Base-by-base conservation (phyloP, 2,113 vertebrate species). In the Gorilla gorilla region DNA sequence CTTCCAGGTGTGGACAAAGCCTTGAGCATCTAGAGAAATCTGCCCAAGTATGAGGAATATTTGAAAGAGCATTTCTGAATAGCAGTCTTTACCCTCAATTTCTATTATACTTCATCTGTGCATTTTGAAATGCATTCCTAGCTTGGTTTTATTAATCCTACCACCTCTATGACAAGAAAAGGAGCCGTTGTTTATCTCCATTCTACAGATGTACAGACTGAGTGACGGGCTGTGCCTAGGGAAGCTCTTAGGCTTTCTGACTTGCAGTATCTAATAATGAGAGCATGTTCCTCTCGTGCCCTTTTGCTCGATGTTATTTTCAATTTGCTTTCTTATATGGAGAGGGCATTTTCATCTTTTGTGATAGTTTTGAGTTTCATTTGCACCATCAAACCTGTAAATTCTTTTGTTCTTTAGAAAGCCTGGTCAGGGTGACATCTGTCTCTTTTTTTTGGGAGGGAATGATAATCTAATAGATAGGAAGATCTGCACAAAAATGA, bases 351-450 rank as follows among this genome's bases (percentile, higher is more conserved):
- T 94, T 91, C 94, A 96, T 98, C 88, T 92, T 96, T 97, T 86
- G 94, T 85, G 76, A 96, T 81, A 95, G 97, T 92, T 96, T 97
- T 79, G 45, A 76, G 87, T 96, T 98, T 92, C 90, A 92, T 96
- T 96, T 96, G 85, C 35, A 90, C 83, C 22, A 59, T 50, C 91
- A 92, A 88, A 89, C 72, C 94, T 91, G 95, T 97, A 76, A 96
- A 93, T 96, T 94, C 95, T 96, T 95, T 97, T 91, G 55, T 92
- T 95, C 90, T 95, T 80, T 88, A 78, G 96, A 93, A 97, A 89
- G 40, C 43, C 81, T 89, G 93, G 89, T 96, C 87, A 78, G 87
- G 92, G 68, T 96, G 97, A 97, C 95, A 93, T 96, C 73, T 68
- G 30, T 91, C 82, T 83, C 43, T 75, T 59, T 72, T 43, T 70